Percentiles rank a stretch among this genome's conserved stretches.
These are phyloP conservation scores for silkworm (Bombyx mori) DNA, from an alignment of 1,140 invertebrate genomes.

Conservation along the genomic window DNA sequence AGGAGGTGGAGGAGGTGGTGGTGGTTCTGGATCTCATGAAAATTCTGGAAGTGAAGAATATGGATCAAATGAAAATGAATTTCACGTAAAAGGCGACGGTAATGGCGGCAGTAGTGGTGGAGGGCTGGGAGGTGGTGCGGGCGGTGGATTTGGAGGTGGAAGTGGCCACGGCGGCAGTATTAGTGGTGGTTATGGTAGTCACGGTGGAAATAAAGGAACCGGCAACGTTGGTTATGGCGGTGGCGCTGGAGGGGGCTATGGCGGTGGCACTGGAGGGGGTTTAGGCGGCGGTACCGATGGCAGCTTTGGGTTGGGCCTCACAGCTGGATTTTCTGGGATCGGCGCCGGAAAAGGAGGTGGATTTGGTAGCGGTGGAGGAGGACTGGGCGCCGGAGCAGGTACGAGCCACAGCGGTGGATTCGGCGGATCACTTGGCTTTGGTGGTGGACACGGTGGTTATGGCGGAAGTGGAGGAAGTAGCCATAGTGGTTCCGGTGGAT, in stretches of 20 bases:
- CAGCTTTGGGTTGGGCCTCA: too few relatives aligned
- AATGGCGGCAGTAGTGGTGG: slow-evolving; percentile 16
- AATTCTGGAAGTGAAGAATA: slow-evolving; percentile 15
- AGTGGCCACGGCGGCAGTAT: slow-evolving; percentile 6
- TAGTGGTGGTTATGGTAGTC: slow-evolving; percentile 12
- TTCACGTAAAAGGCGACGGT: slow-evolving; percentile 7
- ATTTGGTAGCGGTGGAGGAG: slow-evolving; percentile 12
- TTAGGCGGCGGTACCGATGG: background rate
- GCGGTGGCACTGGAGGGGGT: slow-evolving; percentile 17
- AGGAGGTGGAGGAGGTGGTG: slow-evolving; percentile 17
- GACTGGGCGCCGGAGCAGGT: slow-evolving; percentile 14
- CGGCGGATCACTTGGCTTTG: slow-evolving; percentile 10
- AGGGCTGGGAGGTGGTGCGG: slow-evolving; percentile 19
- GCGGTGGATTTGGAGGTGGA: slow-evolving; percentile 16
- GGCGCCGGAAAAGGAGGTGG: slow-evolving; percentile 13
- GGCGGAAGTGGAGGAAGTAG: slow-evolving; percentile 14
- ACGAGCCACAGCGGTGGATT: slow-evolving; percentile 15
- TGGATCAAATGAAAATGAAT: slow-evolving; percentile 5
- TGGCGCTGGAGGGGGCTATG: slow-evolving; percentile 11
- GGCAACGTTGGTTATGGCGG: slow-evolving; percentile 15
- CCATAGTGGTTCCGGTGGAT: slow-evolving; percentile 12
- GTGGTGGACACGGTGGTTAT: slow-evolving; percentile 10
- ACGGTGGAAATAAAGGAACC: slow-evolving; percentile 12
- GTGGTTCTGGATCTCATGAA: slow-evolving; percentile 20
- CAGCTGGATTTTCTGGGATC: background rate